phyloP scores from a whole-genome alignment of 2,888 invertebrate genomes.

The Hybos culiciformis region DNA sequence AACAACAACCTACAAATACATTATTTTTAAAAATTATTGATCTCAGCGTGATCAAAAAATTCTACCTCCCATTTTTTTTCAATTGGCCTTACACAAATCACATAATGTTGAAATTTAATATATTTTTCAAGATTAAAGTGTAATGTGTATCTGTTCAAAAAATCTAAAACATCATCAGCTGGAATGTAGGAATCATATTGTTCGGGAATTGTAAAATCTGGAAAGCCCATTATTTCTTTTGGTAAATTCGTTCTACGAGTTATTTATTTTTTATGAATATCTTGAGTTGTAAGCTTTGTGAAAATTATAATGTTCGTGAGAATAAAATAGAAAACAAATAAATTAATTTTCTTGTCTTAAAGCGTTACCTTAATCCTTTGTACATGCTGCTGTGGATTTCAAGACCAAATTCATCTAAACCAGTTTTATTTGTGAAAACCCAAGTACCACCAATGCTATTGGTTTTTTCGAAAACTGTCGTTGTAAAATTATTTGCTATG shows the following conservation, averaged over 20 bases:
- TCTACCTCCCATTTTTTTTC: constrained; percentile 48
- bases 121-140: constrained; percentile 49
- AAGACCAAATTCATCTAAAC: constrained; percentile 57
- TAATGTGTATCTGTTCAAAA: constrained; percentile 58
- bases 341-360: too few relatives aligned
- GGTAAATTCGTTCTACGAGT: constrained; percentile 72
- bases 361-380: constrained; percentile 71
- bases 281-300: neutral
- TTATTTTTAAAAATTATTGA: constrained; percentile 1
- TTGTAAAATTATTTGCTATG: constrained; percentile 38
- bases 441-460: constrained; percentile 79
- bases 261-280: neutral
- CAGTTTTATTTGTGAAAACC: constrained; percentile 70
- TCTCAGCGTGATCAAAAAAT: constrained; percentile 1
- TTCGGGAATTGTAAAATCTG: constrained; percentile 67
- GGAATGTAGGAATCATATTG: constrained; percentile 59
- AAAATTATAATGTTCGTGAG: neutral
- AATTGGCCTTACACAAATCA: constrained; percentile 42
- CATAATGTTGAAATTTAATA: constrained; percentile 49
- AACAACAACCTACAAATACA: constrained; percentile 22
- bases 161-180: constrained; percentile 59
- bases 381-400: constrained; percentile 91
- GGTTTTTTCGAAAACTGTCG: constrained; percentile 65
- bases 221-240: constrained; percentile 87
- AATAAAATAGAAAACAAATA: neutral